These are phyloP conservation scores for Onychostruthus taczanowskii DNA, from an alignment of 2,113 vertebrate genomes.

Conservation along the genomic window DNA sequence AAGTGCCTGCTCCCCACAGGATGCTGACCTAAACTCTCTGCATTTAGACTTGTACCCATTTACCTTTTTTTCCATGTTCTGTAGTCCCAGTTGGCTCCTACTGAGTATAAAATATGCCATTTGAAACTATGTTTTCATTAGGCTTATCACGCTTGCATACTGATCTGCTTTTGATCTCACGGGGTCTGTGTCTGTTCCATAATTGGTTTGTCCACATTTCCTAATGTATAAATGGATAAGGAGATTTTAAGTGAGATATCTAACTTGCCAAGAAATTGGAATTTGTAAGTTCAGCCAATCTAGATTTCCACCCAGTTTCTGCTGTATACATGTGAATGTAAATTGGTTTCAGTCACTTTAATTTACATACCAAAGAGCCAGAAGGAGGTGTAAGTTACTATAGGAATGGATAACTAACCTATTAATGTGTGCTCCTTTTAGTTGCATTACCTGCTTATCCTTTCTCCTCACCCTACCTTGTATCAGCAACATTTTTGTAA, in stretches of 20 bases:
- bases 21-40: neutral
- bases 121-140: constrained; percentile 45
- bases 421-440: neutral
- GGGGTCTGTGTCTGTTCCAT: constrained; percentile 23
- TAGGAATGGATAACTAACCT: constrained; percentile 1
- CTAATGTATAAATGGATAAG: constrained; percentile 63
- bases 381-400: constrained; percentile 56
- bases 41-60: neutral
- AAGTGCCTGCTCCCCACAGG: neutral
- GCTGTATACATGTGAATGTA: constrained; percentile 13
- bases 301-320: constrained; percentile 50
- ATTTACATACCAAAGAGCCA: constrained; percentile 55
- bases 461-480: neutral
- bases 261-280: constrained; percentile 54
- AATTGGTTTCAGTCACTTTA: constrained; percentile 31
- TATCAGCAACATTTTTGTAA: neutral
- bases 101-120: constrained; percentile 36
- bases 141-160: constrained; percentile 33
- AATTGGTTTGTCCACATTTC: constrained; percentile 39
- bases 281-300: constrained; percentile 46
- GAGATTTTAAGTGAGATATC: constrained; percentile 45
- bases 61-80: neutral
- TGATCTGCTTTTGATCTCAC: constrained; percentile 19
- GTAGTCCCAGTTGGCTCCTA: neutral
- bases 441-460: neutral